phyloP scores from a whole-genome alignment of 2,113 vertebrate species.

The Cathartes aura region DNA sequence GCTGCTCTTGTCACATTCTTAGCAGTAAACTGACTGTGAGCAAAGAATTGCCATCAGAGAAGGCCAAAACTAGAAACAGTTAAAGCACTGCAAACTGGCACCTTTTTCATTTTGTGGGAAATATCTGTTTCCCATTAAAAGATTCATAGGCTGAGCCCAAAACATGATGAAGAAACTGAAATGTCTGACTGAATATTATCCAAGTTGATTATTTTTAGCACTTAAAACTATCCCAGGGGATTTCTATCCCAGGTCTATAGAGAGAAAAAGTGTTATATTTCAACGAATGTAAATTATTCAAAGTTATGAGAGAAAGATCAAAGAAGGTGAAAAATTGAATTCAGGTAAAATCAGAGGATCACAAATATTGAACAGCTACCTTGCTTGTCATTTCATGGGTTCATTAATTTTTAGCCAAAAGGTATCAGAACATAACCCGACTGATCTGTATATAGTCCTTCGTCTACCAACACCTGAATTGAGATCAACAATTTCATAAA shows the following conservation, averaged over 20 bases:
- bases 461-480: background rate
- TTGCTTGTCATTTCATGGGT: background rate
- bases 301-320: background rate
- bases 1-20: conserved; percentile 25
- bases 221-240: background rate
- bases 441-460: background rate
- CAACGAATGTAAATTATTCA: background rate
- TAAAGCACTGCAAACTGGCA: background rate
- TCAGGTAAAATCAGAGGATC: background rate
- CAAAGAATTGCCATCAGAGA: background rate
- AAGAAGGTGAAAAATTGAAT: background rate
- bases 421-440: background rate
- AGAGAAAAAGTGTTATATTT: background rate
- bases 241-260: background rate
- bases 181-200: background rate
- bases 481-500: background rate
- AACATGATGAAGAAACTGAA: background rate
- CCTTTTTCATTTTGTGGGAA: background rate
- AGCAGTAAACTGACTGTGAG: conserved; percentile 7
- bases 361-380: background rate
- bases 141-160: background rate
- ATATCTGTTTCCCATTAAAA: background rate
- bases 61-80: background rate
- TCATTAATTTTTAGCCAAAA: background rate
- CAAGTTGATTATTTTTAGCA: background rate